Evolutionary conservation across 2,113 vertebrate species (phyloP).

Genomic region (Athene cunicularia): DNA sequence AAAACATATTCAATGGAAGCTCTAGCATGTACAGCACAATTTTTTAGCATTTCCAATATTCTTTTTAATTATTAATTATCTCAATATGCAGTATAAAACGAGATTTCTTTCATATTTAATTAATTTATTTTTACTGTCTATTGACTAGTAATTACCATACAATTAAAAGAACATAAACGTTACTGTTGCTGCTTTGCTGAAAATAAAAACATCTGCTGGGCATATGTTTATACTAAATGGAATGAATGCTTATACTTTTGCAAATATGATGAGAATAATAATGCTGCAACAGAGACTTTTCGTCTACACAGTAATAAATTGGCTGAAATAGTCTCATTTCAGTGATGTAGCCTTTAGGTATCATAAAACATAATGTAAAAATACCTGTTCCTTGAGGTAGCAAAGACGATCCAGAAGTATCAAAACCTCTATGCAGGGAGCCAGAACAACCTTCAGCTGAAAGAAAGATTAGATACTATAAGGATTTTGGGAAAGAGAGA

Average conservation of each 20-base stretch:
- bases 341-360: constrained; percentile 30
- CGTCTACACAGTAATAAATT: constrained; percentile 17
- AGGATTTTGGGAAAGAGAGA: background rate
- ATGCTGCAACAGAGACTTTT: constrained; percentile 39
- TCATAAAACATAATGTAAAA: constrained; percentile 51
- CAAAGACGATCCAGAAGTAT: constrained; percentile 96
- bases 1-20: constrained; percentile 3
- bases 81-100: background rate
- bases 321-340: constrained; percentile 23
- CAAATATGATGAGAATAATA: constrained; percentile 65
- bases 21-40: background rate
- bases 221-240: constrained; percentile 62
- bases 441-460: constrained; percentile 92
- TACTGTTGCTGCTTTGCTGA: constrained; percentile 53
- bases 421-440: constrained; percentile 93
- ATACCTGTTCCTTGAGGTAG: constrained; percentile 97
- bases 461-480: constrained; percentile 55
- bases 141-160: constrained; percentile 61
- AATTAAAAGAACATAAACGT: constrained; percentile 72
- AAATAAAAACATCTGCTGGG: constrained; percentile 72
- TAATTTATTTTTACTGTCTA: constrained; percentile 45
- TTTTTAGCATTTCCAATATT: background rate
- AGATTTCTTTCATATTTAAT: background rate
- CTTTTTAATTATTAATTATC: background rate
- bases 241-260: constrained; percentile 48